These are phyloP conservation scores for Halisarca cf. caerulea DNA, from an alignment of 37 sponge, comb jelly and placozoan species.

Conservation along the genomic window DNA sequence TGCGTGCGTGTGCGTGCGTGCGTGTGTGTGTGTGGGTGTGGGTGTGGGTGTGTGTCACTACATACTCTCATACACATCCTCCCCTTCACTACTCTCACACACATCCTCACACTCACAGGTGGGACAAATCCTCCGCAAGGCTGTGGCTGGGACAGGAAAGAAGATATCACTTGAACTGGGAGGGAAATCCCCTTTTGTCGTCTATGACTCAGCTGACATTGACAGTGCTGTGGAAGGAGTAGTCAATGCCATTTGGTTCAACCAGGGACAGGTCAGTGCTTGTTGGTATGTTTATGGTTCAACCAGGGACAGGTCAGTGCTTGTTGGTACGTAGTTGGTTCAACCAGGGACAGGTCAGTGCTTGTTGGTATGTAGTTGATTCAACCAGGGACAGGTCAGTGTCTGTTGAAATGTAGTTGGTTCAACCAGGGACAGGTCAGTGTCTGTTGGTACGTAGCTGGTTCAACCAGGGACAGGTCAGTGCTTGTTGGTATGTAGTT, in stretches of 20 bases:
- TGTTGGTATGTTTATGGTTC: too few relatives aligned
- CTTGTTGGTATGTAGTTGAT: too few relatives aligned
- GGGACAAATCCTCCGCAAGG: constrained; percentile 82
- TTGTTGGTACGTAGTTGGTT: too few relatives aligned
- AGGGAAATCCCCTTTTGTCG: constrained; percentile 92
- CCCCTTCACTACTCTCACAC: neutral
- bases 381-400: constrained; percentile 94
- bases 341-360: constrained; percentile 92
- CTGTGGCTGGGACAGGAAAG: constrained; percentile 91
- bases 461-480: too few relatives aligned
- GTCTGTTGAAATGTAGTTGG: too few relatives aligned
- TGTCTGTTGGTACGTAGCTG: too few relatives aligned
- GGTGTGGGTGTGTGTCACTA: too few relatives aligned
- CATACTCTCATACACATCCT: neutral
- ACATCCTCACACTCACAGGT: constrained; percentile 36
- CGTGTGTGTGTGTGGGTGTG: too few relatives aligned
- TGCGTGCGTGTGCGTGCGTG: too few relatives aligned
- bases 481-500: too few relatives aligned
- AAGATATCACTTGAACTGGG: constrained; percentile 89
- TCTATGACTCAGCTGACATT: constrained; percentile 90
- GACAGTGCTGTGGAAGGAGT: constrained; percentile 94
- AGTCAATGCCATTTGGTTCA: constrained; percentile 95
- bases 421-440: too few relatives aligned
- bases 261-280: constrained; percentile 87
- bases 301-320: constrained; percentile 90